Base-by-base conservation (phyloP, 2,797 vertebrate genomes). In the Erethizon dorsatum region DNA sequence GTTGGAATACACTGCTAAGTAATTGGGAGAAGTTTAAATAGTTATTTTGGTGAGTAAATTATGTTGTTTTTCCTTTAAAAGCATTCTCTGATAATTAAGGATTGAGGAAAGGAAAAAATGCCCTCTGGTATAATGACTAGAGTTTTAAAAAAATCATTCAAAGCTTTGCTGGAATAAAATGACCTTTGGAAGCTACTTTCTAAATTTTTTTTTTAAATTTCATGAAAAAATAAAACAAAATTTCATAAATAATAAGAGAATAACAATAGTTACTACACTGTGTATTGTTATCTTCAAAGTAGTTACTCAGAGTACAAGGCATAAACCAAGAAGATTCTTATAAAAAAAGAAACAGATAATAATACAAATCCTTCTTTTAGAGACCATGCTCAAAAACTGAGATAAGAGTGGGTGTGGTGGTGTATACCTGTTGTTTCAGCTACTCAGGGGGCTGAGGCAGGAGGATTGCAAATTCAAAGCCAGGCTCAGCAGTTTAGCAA, bases 11-110 rank as follows among this genome's bases (percentile, higher is more conserved):
- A 93, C 75, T 85, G 56, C 56, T 54, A 17, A 86, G 33, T 71
- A 91, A 83, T 50, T 89, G 47, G 67, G 69, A 93, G 52, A 87
- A 41, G 2, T 89, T 96, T 87, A 96, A 95, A 82, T 95, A 91
- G 83, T 65, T 94, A 65, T 56, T 96, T 87, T 87, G 80, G 59
- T 86, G 47, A 59, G 56, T 11, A 97, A 91, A 88, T 93, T 45
- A 90, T 56, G 57, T 20, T 89, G 28, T 86, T 90, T 93, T 91
- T 94, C 71, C 88, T 91, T 28, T 15, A 90, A 96, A 91, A 45
- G 24, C 71, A 56, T 94, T 28, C 31, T 88, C 56, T 89, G 85
- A 79, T 10, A 89, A n/a, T 91, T 87, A 85, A 94, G 41, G 33
- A 78, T 88, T 88, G 22, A 33, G 67, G 75, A 69, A 83, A 91